Percentiles rank a stretch among this genome's conserved stretches.
Conservation (phyloP, 1,140 invertebrate species). For the Diachasmimorpha longicaudata region DNA sequence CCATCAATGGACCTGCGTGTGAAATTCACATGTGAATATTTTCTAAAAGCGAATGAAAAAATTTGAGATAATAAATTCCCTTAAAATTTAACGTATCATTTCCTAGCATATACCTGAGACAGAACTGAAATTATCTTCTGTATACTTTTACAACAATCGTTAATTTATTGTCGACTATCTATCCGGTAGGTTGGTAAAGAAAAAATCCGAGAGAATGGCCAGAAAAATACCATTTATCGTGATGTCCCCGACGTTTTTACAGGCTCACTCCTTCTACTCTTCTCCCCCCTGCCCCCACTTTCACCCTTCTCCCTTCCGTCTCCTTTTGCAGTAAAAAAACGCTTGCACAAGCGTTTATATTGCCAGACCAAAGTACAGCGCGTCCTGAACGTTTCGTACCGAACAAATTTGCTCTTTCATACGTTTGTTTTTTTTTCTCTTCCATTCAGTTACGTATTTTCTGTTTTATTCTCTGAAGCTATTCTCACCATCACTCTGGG, state of each 20-base stretch:
- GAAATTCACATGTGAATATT: too few relatives aligned
- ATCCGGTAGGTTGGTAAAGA: neutral
- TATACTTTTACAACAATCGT: neutral
- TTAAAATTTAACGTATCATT: neutral
- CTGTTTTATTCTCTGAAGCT: neutral
- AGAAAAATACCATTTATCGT: slow-evolving; percentile 27
- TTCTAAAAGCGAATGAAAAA: too few relatives aligned
- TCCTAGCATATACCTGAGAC: neutral
- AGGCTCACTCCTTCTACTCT: slow-evolving; percentile 17
- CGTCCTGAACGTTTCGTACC: slow-evolving; percentile 11
- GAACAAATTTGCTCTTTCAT: slow-evolving; percentile 17
- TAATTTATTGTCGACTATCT: neutral
- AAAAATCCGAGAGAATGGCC: slow-evolving; percentile 16
- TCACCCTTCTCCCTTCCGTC: neutral
- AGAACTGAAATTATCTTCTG: neutral
- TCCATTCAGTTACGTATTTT: neutral
- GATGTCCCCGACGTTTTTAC: slow-evolving; percentile 25
- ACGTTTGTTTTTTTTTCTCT: neutral
- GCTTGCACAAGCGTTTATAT: slow-evolving; percentile 17
- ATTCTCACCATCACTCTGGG: neutral
- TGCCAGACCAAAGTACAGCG: slow-evolving; percentile 16
- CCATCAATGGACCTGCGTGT: too few relatives aligned
- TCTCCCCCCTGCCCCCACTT: too few relatives aligned
- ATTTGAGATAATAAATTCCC: too few relatives aligned
- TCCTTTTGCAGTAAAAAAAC: neutral